phyloP scores from a whole-genome alignment of 1,140 invertebrate species.

The Phymorhynchus buccinoides region DNA sequence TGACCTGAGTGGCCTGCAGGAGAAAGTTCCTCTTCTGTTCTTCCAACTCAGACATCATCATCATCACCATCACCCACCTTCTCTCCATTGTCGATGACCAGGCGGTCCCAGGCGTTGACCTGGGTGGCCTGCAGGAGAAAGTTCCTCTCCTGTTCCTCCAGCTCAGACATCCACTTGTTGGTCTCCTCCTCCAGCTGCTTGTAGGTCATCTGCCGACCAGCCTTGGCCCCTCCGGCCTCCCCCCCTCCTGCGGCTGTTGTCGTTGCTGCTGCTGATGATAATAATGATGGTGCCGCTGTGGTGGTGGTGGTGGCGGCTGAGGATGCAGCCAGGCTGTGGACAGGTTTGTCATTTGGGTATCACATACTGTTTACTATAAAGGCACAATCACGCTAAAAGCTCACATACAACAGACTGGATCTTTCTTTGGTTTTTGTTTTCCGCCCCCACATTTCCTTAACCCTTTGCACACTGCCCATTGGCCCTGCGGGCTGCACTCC shows the following conservation, averaged over 20 bases:
- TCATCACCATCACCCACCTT: conserved; percentile 79
- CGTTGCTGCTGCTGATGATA: neutral
- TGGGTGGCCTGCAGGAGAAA: conserved; percentile 95
- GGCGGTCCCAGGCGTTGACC: conserved; percentile 94
- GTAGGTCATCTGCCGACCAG: conserved; percentile 81
- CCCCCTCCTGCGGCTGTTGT: neutral
- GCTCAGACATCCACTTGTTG: conserved; percentile 95
- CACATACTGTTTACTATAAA: no score
- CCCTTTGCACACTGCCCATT: no score
- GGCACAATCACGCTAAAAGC: no score
- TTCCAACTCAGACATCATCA: conserved; percentile 91
- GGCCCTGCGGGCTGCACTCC: no score
- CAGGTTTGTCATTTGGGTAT: neutral
- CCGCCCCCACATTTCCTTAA: no score
- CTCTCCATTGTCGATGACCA: conserved; percentile 91
- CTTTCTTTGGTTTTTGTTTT: no score
- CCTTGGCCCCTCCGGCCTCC: conserved; percentile 12
- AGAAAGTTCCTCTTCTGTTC: conserved; percentile 95
- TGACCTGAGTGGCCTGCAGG: conserved; percentile 94
- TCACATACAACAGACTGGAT: no score
- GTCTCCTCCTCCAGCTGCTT: conserved; percentile 92
- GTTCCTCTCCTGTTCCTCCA: conserved; percentile 93
- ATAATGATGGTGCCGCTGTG: neutral
- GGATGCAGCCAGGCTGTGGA: neutral
- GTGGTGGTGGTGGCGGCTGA: neutral